Percentiles rank a stretch among this genome's conserved stretches.
Conservation (phyloP, 1,140 invertebrate species). For the Andricus grossulariae region DNA sequence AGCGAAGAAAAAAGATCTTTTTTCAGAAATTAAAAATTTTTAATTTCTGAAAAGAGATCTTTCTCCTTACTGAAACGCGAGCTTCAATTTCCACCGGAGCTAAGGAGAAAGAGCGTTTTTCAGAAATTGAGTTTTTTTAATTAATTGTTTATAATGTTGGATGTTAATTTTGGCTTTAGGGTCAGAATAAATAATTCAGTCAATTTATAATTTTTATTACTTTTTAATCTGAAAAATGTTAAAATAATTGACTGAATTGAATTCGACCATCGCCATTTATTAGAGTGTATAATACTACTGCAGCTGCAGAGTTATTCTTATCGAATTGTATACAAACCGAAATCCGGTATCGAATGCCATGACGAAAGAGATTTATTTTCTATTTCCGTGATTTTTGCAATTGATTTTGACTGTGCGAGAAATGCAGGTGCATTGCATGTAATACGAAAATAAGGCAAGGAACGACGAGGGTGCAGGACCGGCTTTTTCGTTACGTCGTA, state of each 20-base stretch:
- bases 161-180: no score
- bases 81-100: no score
- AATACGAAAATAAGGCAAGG: neutral
- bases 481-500: neutral
- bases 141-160: no score
- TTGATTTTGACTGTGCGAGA: neutral
- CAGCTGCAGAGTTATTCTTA: constrained; percentile 12
- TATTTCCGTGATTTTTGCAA: constrained; percentile 8
- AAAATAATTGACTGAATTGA: neutral
- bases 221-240: no score
- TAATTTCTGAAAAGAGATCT: no score
- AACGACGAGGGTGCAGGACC: constrained; percentile 15
- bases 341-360: neutral
- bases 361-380: neutral
- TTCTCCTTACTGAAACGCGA: no score
- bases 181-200: no score
- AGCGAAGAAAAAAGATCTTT: no score
- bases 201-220: no score
- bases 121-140: no score
- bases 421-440: constrained; percentile 36
- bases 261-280: neutral
- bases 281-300: neutral
- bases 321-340: neutral
- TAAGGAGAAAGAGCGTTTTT: no score
- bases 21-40: no score